Conservation (phyloP, 2,113 vertebrate genomes). For the Himantopus leucocephalus region DNA sequence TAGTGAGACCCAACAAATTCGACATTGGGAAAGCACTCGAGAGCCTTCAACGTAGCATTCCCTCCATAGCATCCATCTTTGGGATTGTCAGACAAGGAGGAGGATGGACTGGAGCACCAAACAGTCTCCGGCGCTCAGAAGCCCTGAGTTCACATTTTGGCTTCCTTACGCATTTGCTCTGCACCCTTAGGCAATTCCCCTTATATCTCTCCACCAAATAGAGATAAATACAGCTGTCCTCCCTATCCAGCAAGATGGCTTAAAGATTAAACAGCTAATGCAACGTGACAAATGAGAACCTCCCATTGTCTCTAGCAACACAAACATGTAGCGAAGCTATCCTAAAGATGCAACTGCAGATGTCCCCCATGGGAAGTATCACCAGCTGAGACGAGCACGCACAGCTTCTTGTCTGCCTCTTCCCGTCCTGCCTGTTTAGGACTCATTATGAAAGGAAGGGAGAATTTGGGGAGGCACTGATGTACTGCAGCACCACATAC, state of each 20-base stretch:
- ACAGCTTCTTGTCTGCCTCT: not conserved
- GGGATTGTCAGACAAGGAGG: not conserved
- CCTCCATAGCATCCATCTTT: not conserved
- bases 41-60: not conserved
- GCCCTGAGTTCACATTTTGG: not conserved
- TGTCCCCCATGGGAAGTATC: not conserved
- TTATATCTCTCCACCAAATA: not conserved
- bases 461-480: not conserved
- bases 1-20: not conserved
- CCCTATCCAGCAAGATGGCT: not conserved
- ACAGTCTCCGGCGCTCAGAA: not conserved
- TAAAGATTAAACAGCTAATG: not conserved
- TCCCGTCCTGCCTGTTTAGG: not conserved
- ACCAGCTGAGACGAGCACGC: not conserved
- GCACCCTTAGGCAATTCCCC: not conserved
- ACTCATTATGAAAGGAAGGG: not conserved
- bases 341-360: not conserved
- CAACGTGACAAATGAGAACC: not conserved
- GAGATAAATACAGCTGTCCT: not conserved
- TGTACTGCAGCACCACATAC: not conserved
- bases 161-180: not conserved
- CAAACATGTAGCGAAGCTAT: not conserved
- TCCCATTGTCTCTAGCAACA: not conserved
- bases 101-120: not conserved
- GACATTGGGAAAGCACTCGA: not conserved